phyloP scores from a whole-genome alignment of 2,113 vertebrate genomes.

The Poecilia latipinna region DNA sequence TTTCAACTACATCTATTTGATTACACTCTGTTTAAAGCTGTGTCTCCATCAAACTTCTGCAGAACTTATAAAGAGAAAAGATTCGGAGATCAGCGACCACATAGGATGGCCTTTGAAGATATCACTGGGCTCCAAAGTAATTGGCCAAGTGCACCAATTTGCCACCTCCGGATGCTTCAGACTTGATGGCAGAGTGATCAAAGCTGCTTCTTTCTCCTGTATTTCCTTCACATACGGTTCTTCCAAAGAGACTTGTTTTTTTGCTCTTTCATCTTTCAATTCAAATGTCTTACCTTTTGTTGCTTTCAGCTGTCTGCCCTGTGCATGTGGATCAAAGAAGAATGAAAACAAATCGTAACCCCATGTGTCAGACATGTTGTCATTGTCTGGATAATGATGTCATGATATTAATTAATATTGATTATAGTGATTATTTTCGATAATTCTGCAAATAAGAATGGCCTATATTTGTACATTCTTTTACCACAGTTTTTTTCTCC shows the following conservation, averaged over 20 bases:
- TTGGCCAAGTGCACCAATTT: constrained; percentile 59
- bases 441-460: constrained; percentile 2
- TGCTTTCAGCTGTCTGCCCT: constrained; percentile 52
- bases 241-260: constrained; percentile 52
- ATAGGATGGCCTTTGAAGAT: constrained; percentile 27
- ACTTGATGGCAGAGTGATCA: constrained; percentile 71
- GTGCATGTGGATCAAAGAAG: constrained; percentile 44
- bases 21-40: constrained; percentile 7
- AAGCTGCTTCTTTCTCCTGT: constrained; percentile 58
- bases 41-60: constrained; percentile 5
- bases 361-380: constrained; percentile 34
- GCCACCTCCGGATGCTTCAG: constrained; percentile 57
- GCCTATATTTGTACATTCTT: no score
- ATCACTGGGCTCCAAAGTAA: constrained; percentile 38
- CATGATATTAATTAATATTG: constrained; percentile 43
- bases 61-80: constrained; percentile 13
- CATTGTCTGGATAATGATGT: constrained; percentile 52
- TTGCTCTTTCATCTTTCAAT: constrained; percentile 68
- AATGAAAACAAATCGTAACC: constrained; percentile 31
- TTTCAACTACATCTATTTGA: constrained; percentile 2
- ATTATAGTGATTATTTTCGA: constrained; percentile 17
- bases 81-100: constrained; percentile 30
- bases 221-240: constrained; percentile 48
- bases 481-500: no score
- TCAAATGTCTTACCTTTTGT: constrained; percentile 41